Evolutionary conservation across 2,888 invertebrate genomes (phyloP).

Genomic region (Laspeyria flexula): DNA sequence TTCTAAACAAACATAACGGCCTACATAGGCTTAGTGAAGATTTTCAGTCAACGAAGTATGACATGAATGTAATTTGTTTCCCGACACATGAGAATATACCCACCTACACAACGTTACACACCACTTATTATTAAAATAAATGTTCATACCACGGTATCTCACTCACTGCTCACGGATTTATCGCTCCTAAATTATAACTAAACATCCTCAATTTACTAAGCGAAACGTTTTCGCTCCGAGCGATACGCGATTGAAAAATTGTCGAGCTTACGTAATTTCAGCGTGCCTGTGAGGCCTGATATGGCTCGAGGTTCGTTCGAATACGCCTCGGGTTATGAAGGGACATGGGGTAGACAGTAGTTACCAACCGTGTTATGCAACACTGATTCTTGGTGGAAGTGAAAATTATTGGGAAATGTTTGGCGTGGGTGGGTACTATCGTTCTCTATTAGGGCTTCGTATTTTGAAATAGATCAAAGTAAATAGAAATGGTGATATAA

Average conservation of each 20-base stretch:
- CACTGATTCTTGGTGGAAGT: conserved; percentile 34
- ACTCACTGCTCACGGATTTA: conserved; percentile 42
- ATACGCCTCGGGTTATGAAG: conserved; percentile 46
- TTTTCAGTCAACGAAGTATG: too few relatives aligned
- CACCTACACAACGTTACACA: too few relatives aligned
- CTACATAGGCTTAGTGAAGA: too few relatives aligned
- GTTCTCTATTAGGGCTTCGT: background rate
- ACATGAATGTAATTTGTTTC: too few relatives aligned
- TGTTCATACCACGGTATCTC: background rate
- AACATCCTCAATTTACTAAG: conserved; percentile 67
- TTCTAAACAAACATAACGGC: too few relatives aligned
- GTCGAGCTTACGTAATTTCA: conserved; percentile 75
- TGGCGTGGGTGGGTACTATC: background rate
- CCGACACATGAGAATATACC: too few relatives aligned
- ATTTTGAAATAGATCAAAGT: too few relatives aligned
- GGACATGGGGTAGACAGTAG: conserved; percentile 33
- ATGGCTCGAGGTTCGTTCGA: conserved; percentile 44
- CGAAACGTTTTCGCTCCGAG: conserved; percentile 63
- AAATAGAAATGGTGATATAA: too few relatives aligned
- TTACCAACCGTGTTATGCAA: conserved; percentile 20
- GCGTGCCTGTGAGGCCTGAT: conserved; percentile 56
- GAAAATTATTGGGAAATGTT: conserved; percentile 31
- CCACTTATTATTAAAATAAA: conserved; percentile 23
- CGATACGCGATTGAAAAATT: conserved; percentile 80
- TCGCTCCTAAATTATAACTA: conserved; percentile 65